Evolutionary conservation across 2,888 invertebrate genomes (phyloP).

Genomic region (Acanthopleura granulata): DNA sequence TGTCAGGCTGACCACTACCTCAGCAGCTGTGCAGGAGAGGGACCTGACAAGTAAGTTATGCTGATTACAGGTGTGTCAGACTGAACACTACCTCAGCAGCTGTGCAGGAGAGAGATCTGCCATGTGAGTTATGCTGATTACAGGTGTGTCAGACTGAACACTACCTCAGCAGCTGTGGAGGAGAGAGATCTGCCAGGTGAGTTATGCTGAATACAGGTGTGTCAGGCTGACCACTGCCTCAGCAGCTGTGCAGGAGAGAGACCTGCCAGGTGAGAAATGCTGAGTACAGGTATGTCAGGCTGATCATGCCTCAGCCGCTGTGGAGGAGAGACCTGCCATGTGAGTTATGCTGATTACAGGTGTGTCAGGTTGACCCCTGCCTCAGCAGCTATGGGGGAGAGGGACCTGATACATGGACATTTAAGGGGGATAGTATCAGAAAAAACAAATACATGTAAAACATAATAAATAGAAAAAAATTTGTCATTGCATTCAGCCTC

Average conservation of each 20-base stretch:
- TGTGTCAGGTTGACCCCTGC: conserved; percentile 65
- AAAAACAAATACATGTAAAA: too few relatives aligned
- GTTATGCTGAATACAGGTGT: too few relatives aligned
- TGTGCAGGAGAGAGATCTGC: conserved; percentile 57
- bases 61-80: conserved; percentile 36
- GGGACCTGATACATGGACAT: conserved; percentile 62
- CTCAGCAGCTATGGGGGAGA: conserved; percentile 61
- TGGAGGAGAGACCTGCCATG: too few relatives aligned
- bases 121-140: conserved; percentile 43
- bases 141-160: conserved; percentile 59
- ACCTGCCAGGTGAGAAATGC: conserved; percentile 51
- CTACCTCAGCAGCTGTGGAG: conserved; percentile 63
- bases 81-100: conserved; percentile 67
- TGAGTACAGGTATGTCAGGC: too few relatives aligned
- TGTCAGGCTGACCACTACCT: too few relatives aligned
- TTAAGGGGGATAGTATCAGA: too few relatives aligned
- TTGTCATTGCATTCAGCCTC: too few relatives aligned
- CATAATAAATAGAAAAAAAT: too few relatives aligned
- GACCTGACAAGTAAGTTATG: too few relatives aligned
- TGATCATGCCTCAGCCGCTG: too few relatives aligned
- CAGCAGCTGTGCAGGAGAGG: too few relatives aligned
- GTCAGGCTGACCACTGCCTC: conserved; percentile 67
- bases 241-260: conserved; percentile 60
- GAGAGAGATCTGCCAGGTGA: conserved; percentile 61
- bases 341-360: too few relatives aligned